Evolutionary conservation across 2,888 invertebrate species (phyloP), one percentile per base, ranked within the genome.

Genomic region (Cabera pusaria): DNA sequence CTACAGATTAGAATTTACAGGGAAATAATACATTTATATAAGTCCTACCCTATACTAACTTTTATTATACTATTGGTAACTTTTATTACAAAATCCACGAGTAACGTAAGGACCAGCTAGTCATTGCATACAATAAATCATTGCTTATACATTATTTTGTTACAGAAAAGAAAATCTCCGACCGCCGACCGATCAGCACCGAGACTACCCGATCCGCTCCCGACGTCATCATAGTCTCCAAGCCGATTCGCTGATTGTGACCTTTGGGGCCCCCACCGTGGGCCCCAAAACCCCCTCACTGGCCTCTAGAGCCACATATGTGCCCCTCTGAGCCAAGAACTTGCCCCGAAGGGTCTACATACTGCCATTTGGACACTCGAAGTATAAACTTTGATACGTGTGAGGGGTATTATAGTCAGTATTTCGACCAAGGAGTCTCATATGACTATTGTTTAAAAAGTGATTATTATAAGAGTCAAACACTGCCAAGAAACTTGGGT

Each of bases 181-280:
- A 87, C 24, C 87, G 91, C 21, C 86, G 93, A 28, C 94, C 95
- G 24, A 95, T 94, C 81, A 95, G 95, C 80, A 93, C 93, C 40
- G 94, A 96, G 71, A 96, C 96, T 37, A 95, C 96, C 40, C 95
- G 96, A 65, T 96, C 96, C 37, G 96, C 96, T 1, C 96, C 96
- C 27, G 97, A 97, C 78, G 96, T 97, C 63, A 96, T 97, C 70
- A 96, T 96, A 6, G 88, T 88, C 7, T 87, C 88, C 44, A 87
- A 88, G 42, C 87, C 86, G 82, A 75, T 87, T 88, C 85, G 87
- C 88, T 88, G 88, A 88, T 82, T 77, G 52, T 72, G 84, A 86
- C 86, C 82, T 45, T 59, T 72, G 87, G 87, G 88, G 86, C 86
- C 83, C 76, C 65, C 78, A 1, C 82, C 82, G 34, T 84, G 87